Percentiles rank a stretch among this genome's conserved stretches.
Evolutionary conservation across 2,888 invertebrate species (phyloP).

Genomic region (Celastrina argiolus): DNA sequence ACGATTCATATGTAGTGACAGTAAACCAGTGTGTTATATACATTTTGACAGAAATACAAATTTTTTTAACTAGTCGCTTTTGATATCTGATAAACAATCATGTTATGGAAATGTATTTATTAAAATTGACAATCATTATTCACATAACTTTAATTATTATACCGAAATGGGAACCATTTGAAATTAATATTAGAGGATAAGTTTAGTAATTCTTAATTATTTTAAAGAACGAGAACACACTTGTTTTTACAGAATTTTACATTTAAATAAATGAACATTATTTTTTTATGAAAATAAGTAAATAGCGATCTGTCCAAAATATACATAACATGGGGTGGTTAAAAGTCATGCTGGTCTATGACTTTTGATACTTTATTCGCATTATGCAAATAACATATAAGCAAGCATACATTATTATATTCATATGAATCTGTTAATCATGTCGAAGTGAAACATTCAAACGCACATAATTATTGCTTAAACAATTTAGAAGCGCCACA

Average conservation of each 20-base stretch:
- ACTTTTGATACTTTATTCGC: conserved; percentile 32
- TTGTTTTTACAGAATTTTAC: no score
- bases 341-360: conserved; percentile 22
- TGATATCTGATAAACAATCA: no score
- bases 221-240: no score
- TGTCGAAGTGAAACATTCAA: conserved; percentile 18
- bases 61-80: no score
- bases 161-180: no score
- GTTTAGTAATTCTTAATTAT: no score
- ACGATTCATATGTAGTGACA: conserved; percentile 43
- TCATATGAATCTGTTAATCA: conserved; percentile 5
- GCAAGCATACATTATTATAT: conserved; percentile 13
- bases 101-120: no score
- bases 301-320: not conserved
- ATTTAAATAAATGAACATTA: no score
- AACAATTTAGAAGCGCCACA: conserved; percentile 17
- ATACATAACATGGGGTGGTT: not conserved
- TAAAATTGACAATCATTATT: no score
- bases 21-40: conserved; percentile 57
- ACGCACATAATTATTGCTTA: conserved; percentile 12
- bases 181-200: no score
- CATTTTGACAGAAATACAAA: conserved; percentile 34
- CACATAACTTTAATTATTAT: no score
- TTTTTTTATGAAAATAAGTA: not conserved
- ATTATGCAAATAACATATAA: conserved; percentile 27